Evolutionary conservation across 2,888 invertebrate genomes (phyloP).

Genomic region (Cordilura impudica): DNA sequence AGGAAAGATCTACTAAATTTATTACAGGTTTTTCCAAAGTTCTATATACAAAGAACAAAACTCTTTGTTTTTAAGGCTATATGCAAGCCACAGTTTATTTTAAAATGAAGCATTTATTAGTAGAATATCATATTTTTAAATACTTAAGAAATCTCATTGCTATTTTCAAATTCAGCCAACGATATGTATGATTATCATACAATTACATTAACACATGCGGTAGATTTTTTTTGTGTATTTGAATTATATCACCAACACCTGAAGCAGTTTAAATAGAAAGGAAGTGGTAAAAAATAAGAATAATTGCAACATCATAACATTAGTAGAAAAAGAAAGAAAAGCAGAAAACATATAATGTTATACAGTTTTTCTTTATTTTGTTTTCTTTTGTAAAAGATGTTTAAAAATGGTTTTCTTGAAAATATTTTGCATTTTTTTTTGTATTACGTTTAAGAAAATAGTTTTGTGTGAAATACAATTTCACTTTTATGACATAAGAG

Average conservation of each 20-base stretch:
- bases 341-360: neutral
- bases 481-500: too few relatives aligned
- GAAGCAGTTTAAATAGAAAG: constrained; percentile 22
- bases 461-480: too few relatives aligned
- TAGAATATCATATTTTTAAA: too few relatives aligned
- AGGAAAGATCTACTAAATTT: too few relatives aligned
- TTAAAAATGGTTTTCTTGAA: neutral
- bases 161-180: neutral
- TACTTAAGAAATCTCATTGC: too few relatives aligned
- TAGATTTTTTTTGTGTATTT: constrained; percentile 5
- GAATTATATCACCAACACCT: constrained; percentile 39
- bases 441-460: too few relatives aligned
- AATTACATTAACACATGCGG: constrained; percentile 39
- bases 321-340: constrained; percentile 6
- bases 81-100: neutral
- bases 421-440: constrained; percentile 34
- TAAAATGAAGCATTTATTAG: too few relatives aligned
- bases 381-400: neutral
- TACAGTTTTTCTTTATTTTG: neutral
- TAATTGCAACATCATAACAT: constrained; percentile 37
- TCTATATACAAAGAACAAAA: neutral
- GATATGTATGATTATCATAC: neutral
- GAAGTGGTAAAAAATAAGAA: constrained; percentile 5
- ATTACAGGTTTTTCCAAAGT: neutral
- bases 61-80: neutral